Conservation (phyloP, 2,797 vertebrate species). For the Delichon dasypus region DNA sequence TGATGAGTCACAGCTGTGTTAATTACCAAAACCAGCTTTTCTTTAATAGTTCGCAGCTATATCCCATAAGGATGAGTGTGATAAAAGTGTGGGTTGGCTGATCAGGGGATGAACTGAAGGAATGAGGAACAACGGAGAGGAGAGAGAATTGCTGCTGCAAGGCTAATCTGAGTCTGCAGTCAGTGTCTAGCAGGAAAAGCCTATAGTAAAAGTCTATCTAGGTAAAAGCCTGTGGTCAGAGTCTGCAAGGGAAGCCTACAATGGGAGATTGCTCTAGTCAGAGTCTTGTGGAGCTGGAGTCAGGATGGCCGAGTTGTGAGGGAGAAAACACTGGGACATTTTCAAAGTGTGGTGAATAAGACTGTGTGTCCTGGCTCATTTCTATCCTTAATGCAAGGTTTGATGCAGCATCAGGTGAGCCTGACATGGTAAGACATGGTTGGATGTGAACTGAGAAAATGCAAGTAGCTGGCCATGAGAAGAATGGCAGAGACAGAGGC, state of each 20-base stretch:
- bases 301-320: not conserved
- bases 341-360: not conserved
- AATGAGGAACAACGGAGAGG: not conserved
- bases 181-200: not conserved
- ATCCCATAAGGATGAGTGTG: not conserved
- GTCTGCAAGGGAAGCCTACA: not conserved
- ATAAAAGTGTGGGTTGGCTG: not conserved
- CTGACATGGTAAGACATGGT: no score
- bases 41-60: not conserved
- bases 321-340: not conserved
- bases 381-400: not conserved
- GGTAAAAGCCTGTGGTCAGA: not conserved
- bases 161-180: not conserved
- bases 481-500: no score
- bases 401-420: no score
- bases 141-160: not conserved
- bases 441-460: no score
- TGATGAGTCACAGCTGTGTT: not conserved
- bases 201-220: not conserved
- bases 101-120: not conserved
- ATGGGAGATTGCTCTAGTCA: not conserved
- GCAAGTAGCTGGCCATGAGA: no score
- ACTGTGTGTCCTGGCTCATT: not conserved
- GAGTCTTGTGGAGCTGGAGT: not conserved
- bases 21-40: not conserved